A percentile compares a stretch with the other conserved stretches of the same genome.
Evolutionary conservation across 2,113 vertebrate species (phyloP).

Genomic region (Labeo catla): DNA sequence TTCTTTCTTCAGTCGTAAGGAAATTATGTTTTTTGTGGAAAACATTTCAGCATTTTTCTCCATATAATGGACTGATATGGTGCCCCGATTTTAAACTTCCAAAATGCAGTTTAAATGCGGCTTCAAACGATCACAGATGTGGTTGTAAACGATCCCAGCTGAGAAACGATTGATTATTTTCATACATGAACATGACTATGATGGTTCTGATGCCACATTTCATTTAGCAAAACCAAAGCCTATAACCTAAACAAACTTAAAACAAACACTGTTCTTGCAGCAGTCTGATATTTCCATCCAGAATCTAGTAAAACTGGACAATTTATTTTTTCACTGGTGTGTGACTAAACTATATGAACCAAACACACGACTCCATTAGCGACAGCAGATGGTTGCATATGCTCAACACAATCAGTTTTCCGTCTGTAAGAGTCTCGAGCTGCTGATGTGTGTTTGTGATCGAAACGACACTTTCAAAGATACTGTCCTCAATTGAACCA

Average conservation of each 20-base stretch:
- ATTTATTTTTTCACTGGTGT: background rate
- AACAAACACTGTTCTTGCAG: background rate
- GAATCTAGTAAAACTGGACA: background rate
- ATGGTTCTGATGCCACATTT: background rate
- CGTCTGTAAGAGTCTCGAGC: background rate
- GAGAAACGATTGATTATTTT: too few relatives aligned
- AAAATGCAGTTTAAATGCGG: too few relatives aligned
- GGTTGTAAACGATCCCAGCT: too few relatives aligned
- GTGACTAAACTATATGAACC: constrained; percentile 1
- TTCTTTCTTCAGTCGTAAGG: too few relatives aligned
- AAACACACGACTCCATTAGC: background rate
- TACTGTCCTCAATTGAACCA: background rate
- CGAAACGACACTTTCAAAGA: background rate
- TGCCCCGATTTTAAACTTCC: too few relatives aligned
- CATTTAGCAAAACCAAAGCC: too few relatives aligned
- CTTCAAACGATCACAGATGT: too few relatives aligned
- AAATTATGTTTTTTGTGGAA: too few relatives aligned
- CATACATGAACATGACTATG: too few relatives aligned
- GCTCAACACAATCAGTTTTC: background rate
- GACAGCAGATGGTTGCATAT: background rate
- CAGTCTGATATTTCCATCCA: background rate
- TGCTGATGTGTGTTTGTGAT: background rate
- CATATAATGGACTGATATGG: too few relatives aligned
- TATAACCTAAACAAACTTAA: background rate
- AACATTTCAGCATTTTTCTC: too few relatives aligned